These are phyloP conservation scores for Temnothorax curvispinosus DNA, from an alignment of 1,140 invertebrate genomes.

Conservation along the genomic window DNA sequence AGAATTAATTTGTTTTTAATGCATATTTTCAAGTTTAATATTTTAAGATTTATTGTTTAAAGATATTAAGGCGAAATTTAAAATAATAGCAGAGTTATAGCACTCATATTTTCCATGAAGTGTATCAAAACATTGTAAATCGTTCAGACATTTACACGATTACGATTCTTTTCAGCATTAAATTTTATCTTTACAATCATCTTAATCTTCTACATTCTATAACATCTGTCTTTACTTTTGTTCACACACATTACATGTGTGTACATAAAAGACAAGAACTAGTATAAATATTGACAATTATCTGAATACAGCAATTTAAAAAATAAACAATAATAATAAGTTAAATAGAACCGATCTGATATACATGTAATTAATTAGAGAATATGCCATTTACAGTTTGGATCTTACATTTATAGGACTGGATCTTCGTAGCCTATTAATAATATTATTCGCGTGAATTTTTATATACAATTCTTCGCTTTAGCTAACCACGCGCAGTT, in stretches of 20 bases:
- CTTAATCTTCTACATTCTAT: not conserved
- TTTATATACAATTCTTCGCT: too few relatives aligned
- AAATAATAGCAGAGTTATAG: not conserved
- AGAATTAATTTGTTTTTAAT: not conserved
- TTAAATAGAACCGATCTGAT: too few relatives aligned
- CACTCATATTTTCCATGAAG: not conserved
- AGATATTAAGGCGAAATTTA: not conserved
- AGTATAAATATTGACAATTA: not conserved
- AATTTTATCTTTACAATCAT: not conserved
- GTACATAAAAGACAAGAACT: not conserved
- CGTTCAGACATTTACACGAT: not conserved
- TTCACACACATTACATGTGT: not conserved
- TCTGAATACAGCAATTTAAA: not conserved
- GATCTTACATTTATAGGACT: too few relatives aligned
- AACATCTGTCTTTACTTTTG: not conserved
- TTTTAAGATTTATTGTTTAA: not conserved
- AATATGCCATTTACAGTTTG: too few relatives aligned
- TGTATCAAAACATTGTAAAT: not conserved
- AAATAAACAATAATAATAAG: not conserved
- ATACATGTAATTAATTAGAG: too few relatives aligned
- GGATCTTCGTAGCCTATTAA: too few relatives aligned
- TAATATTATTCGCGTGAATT: too few relatives aligned
- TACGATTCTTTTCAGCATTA: not conserved
- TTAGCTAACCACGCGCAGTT: too few relatives aligned
- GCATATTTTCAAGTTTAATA: not conserved